phyloP scores from a whole-genome alignment of 2,797 vertebrate genomes.

The Scolopax bukidnonensis region DNA sequence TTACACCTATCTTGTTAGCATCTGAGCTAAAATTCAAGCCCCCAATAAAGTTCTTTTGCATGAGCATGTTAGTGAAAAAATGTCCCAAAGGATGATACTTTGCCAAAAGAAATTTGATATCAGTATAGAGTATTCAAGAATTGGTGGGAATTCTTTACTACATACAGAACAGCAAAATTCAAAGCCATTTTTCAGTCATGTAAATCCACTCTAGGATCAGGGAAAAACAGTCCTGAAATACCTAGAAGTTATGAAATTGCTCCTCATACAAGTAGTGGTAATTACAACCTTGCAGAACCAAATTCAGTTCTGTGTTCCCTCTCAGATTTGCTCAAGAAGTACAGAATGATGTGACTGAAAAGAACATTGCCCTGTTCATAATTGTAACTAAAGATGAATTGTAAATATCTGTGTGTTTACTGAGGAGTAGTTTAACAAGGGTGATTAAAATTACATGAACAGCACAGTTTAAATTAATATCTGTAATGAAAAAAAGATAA shows the following conservation, averaged over 20 bases:
- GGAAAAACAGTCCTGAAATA: neutral
- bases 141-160: neutral
- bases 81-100: neutral
- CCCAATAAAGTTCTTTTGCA: neutral
- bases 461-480: neutral
- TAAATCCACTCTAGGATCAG: neutral
- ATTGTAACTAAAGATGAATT: neutral
- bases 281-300: neutral
- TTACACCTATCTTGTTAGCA: neutral
- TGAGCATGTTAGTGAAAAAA: neutral
- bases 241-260: neutral
- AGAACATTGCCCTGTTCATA: neutral
- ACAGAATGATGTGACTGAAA: neutral
- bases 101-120: neutral
- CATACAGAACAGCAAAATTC: neutral
- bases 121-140: no score
- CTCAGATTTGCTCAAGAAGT: neutral
- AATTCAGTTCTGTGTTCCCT: neutral
- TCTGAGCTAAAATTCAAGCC: neutral
- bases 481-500: neutral
- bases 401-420: neutral
- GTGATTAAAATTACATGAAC: constrained; percentile 27
- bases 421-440: neutral
- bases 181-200: neutral
- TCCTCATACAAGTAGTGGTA: neutral